Evolutionary conservation across 1,140 invertebrate genomes (phyloP).

Genomic region (Cyphomyrmex costatus): DNA sequence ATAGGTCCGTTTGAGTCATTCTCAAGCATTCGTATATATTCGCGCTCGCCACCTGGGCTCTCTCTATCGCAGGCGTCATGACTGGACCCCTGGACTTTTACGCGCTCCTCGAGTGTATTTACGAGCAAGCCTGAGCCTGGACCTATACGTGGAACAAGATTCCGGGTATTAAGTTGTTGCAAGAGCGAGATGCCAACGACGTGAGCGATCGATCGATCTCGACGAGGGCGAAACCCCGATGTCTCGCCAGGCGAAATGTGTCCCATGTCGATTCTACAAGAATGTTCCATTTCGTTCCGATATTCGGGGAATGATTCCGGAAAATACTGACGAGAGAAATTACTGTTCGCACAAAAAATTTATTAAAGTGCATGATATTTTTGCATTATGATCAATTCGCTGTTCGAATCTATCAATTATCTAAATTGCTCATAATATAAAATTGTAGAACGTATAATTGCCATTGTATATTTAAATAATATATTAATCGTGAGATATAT

Average conservation of each 20-base stretch:
- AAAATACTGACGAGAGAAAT: conserved; percentile 16
- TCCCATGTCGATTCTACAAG: conserved; percentile 13
- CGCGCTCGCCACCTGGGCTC: conserved; percentile 57
- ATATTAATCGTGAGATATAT: neutral
- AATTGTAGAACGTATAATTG: neutral
- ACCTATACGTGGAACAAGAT: conserved; percentile 41
- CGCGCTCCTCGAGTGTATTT: conserved; percentile 34
- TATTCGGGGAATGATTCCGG: neutral
- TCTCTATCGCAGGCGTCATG: conserved; percentile 45
- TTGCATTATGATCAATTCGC: neutral
- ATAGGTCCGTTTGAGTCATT: conserved; percentile 61
- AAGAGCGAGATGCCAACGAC: conserved; percentile 46
- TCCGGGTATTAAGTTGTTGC: conserved; percentile 58
- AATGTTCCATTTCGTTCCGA: conserved; percentile 6
- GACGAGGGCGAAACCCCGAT: conserved; percentile 32
- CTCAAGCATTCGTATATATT: conserved; percentile 30
- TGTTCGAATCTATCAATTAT: neutral
- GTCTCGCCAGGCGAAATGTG: conserved; percentile 23
- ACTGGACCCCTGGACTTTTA: conserved; percentile 29
- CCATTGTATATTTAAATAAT: neutral
- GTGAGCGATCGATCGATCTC: conserved; percentile 55
- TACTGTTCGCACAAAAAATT: neutral
- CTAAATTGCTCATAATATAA: neutral
- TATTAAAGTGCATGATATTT: neutral
- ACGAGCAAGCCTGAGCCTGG: conserved; percentile 45